Conservation (phyloP, 2,797 vertebrate genomes). For the Heterohyrax brucei region DNA sequence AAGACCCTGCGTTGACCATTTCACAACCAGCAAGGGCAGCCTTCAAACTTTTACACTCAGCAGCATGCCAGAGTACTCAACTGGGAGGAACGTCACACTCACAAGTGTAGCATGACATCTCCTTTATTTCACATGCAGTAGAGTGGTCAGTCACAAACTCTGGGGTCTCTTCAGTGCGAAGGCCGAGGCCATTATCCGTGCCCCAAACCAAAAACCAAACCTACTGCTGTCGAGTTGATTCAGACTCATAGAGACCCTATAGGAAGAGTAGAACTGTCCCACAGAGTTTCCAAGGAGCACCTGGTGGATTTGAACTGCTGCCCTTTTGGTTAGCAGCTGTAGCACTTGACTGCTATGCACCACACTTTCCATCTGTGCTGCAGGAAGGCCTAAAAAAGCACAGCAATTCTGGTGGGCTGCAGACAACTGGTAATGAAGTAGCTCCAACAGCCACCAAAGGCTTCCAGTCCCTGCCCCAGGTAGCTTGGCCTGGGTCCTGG, state of each 20-base stretch:
- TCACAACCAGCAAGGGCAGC: slow-evolving; percentile 64
- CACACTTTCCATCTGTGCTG: neutral
- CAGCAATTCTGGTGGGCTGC: slow-evolving; percentile 75
- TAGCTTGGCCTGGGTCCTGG: slow-evolving; percentile 75
- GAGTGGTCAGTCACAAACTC: slow-evolving; percentile 73
- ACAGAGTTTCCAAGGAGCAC: too few relatives aligned
- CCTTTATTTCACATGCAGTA: slow-evolving; percentile 63
- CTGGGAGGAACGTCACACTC: slow-evolving; percentile 77
- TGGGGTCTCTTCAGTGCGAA: slow-evolving; percentile 68
- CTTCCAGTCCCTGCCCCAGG: slow-evolving; percentile 81
- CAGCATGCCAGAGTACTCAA: slow-evolving; percentile 67
- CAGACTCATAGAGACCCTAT: too few relatives aligned
- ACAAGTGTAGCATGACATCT: slow-evolving; percentile 69
- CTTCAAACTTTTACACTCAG: slow-evolving; percentile 82
- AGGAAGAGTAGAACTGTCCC: too few relatives aligned
- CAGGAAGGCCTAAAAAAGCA: slow-evolving; percentile 51
- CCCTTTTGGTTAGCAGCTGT: too few relatives aligned
- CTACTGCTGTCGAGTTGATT: too few relatives aligned
- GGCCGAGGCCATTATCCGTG: slow-evolving; percentile 55
- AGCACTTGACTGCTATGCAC: too few relatives aligned
- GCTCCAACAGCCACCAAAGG: slow-evolving; percentile 68
- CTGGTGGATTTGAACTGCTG: too few relatives aligned
- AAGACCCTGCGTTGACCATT: slow-evolving; percentile 64
- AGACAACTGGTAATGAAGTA: slow-evolving; percentile 69
- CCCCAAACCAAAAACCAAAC: neutral